Evolutionary conservation across 1,140 invertebrate genomes (phyloP).

Genomic region (Drosophila elegans): DNA sequence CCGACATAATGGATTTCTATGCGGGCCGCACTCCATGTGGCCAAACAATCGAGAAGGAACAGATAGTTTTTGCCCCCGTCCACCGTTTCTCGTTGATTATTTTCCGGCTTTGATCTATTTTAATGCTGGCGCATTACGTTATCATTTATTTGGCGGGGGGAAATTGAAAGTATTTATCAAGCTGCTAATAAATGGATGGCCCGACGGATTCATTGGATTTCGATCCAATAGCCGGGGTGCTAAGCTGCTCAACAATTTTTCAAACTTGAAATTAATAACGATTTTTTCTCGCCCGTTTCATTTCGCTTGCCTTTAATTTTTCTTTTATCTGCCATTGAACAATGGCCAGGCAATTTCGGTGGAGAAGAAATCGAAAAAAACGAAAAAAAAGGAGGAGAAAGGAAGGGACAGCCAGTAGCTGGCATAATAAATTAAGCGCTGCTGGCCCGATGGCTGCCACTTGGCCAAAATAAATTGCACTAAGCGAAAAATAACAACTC

Average conservation of each 20-base stretch:
- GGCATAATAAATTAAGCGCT: conserved; percentile 82
- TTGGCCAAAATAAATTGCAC: conserved; percentile 83
- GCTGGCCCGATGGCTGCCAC: conserved; percentile 77
- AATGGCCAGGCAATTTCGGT: conserved; percentile 75
- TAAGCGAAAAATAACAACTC: conserved; percentile 83
- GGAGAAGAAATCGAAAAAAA: conserved; percentile 11
- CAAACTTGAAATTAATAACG: conserved; percentile 80
- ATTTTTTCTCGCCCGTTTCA: conserved; percentile 65
- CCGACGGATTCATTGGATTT: conserved; percentile 56
- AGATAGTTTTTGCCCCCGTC: conserved; percentile 26
- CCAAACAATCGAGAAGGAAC: conserved; percentile 18
- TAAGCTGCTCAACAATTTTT: conserved; percentile 79
- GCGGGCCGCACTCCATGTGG: conserved; percentile 19
- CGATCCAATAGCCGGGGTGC: conserved; percentile 37
- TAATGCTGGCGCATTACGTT: conserved; percentile 75
- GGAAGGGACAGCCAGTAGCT: conserved; percentile 35
- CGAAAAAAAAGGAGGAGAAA: conserved; percentile 1
- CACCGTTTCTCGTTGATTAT: conserved; percentile 28
- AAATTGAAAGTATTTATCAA: conserved; percentile 83
- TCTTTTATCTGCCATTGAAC: conserved; percentile 83
- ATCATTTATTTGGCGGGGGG: conserved; percentile 78
- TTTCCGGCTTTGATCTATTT: conserved; percentile 70
- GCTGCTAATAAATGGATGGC: conserved; percentile 79
- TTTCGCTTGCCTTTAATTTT: conserved; percentile 81
- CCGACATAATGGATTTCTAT: conserved; percentile 42